Conservation (phyloP, 2,113 vertebrate species). For the Neotragus pygmaeus region DNA sequence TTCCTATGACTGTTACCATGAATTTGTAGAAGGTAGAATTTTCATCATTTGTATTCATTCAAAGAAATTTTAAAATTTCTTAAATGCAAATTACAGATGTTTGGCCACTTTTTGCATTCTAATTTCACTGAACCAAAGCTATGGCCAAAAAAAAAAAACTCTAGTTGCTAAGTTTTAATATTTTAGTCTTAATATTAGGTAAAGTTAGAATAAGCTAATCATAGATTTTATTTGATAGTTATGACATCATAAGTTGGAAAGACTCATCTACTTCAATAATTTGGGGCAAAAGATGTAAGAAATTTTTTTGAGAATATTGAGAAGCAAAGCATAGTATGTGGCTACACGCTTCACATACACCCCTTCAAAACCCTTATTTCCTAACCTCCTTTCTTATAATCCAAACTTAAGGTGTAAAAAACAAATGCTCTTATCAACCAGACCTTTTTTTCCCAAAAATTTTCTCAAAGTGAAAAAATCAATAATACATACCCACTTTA, state of each 20-base stretch:
- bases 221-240: not conserved
- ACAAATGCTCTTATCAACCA: not conserved
- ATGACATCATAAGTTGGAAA: not conserved
- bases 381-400: not conserved
- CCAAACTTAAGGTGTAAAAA: not conserved
- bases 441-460: not conserved
- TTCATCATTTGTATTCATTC: not conserved
- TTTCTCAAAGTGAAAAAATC: constrained; percentile 1
- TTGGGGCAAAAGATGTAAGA: not conserved
- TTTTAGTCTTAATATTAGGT: not conserved
- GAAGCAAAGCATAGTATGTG: too few relatives aligned
- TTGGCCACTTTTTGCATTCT: not conserved
- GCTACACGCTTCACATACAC: rapidly evolving
- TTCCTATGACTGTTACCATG: not conserved
- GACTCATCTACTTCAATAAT: not conserved
- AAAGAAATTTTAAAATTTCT: not conserved
- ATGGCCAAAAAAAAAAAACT: not conserved
- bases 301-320: not conserved
- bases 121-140: not conserved
- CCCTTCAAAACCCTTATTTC: not conserved
- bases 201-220: not conserved
- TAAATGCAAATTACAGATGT: not conserved
- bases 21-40: not conserved
- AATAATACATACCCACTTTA: not conserved
- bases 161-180: not conserved